These are phyloP conservation scores for Brachypalpus laphriformis DNA, from an alignment of 2,888 invertebrate species.

Conservation along the genomic window DNA sequence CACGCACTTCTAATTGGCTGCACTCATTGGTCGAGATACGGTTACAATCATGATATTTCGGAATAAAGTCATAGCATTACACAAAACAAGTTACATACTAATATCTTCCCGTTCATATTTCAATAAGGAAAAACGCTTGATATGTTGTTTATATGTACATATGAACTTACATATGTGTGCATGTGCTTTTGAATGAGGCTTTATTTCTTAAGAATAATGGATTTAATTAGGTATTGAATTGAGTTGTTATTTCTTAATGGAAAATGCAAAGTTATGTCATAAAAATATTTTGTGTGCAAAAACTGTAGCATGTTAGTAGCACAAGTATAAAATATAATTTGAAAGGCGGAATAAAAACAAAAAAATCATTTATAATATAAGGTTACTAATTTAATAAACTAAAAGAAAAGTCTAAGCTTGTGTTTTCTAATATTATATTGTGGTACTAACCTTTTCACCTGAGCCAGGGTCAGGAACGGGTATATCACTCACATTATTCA, in stretches of 20 bases:
- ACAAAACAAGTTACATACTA: background rate
- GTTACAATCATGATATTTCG: background rate
- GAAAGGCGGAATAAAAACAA: background rate
- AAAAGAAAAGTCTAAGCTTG: background rate
- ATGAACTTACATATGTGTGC: background rate
- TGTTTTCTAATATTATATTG: background rate
- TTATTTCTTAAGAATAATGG: background rate
- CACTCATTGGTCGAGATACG: background rate
- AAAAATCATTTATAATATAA: background rate
- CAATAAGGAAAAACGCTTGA: too few species aligned
- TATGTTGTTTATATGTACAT: too few species aligned
- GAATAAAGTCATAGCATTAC: background rate
- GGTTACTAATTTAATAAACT: background rate
- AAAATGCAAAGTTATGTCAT: conserved; percentile 6
- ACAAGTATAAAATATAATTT: background rate
- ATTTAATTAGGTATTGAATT: background rate
- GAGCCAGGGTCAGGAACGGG: conserved; percentile 81
- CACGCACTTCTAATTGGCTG: too few species aligned
- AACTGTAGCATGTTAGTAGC: conserved; percentile 9
- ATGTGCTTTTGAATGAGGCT: background rate
- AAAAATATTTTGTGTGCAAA: conserved; percentile 11
- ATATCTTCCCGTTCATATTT: background rate
- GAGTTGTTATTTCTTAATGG: background rate
- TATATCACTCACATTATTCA: conserved; percentile 80
- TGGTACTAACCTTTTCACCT: conserved; percentile 75